Evolutionary conservation across 2,888 invertebrate genomes (phyloP).

Genomic region (Hecatera dysodea): DNA sequence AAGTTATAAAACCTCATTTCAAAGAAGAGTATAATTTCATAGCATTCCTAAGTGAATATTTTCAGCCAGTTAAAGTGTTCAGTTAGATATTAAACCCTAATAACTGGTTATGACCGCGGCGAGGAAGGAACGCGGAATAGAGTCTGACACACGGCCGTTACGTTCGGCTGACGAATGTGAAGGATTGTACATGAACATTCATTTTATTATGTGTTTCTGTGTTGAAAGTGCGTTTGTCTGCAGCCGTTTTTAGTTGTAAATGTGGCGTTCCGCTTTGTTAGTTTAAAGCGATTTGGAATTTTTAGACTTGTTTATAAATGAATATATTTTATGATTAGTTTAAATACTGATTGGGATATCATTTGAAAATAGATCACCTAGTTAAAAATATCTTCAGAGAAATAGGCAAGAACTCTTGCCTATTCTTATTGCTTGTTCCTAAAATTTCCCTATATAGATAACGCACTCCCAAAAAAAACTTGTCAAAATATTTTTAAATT

Average conservation of each 20-base stretch:
- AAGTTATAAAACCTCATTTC: slow-evolving; percentile 12
- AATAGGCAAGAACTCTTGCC: not conserved
- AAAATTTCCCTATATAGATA: not conserved
- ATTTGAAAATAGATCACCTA: no score
- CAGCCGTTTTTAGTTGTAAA: not conserved
- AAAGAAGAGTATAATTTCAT: slow-evolving; percentile 26
- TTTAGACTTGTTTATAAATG: no score
- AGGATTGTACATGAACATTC: not conserved
- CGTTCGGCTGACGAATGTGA: slow-evolving; percentile 18
- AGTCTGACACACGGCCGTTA: slow-evolving; percentile 62
- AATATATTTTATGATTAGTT: no score
- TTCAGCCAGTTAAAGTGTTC: slow-evolving; percentile 61
- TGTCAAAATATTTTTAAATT: no score
- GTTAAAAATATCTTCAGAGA: not conserved
- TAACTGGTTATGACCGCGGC: slow-evolving; percentile 72
- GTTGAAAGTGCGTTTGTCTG: not conserved
- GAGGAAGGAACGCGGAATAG: slow-evolving; percentile 63
- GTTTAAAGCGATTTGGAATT: not conserved
- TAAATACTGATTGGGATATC: no score
- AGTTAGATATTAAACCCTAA: slow-evolving; percentile 72
- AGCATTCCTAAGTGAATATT: slow-evolving; percentile 46
- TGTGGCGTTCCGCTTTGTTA: not conserved
- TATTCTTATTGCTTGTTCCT: no score
- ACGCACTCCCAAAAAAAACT: not conserved
- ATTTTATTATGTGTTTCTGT: slow-evolving; percentile 9